Base-by-base conservation (phyloP, 2,113 vertebrate species). In the Heloderma charlesbogerti region DNA sequence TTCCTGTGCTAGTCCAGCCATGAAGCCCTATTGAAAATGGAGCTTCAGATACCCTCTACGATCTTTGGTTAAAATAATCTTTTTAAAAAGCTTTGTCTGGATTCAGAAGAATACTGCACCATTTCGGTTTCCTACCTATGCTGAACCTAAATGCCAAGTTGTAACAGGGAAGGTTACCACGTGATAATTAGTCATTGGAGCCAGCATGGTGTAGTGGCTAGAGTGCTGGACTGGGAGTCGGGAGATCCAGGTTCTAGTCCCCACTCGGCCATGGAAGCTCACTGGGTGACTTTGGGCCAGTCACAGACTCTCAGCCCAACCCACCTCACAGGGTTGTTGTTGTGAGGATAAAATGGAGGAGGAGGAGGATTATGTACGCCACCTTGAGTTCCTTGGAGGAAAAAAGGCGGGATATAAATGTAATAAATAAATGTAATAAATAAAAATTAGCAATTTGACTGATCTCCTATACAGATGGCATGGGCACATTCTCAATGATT, bases 131-230 rank as follows among this genome's bases (percentile, higher is more conserved):
- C 27, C 74, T 90, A 80, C 9, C 93, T 94, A 94, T 94, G 40
- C 80, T 91, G 83, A 87, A 43, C 88, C 72, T 84, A 84, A 92
- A 95, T 96, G 93, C 91, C 95, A 96, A 93, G 94, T 91, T 71
- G 29, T 94, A 94, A 79, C 88, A 87, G 92, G 57, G 48, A 87
- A 94, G 94, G 94, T 92, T 91, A 93, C 93, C 40, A 89, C 92
- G 91, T 97, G 93, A 94, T 96, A 96, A 96, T 96, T 97, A 93
- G 94, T 94, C 94, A 94, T 96, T n/a, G n/a, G n/a, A n/a, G n/a
- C n/a, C n/a, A n/a, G n/a, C n/a, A n/a, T n/a, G n/a, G n/a, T n/a
- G n/a, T n/a, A n/a, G n/a, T n/a, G n/a, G n/a, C n/a, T n/a, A n/a
- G n/a, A n/a, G n/a, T n/a, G n/a, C n/a, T n/a, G n/a, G n/a, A n/a